Base-by-base conservation (phyloP, 2,888 invertebrate genomes). In the Drosophila conformis region DNA sequence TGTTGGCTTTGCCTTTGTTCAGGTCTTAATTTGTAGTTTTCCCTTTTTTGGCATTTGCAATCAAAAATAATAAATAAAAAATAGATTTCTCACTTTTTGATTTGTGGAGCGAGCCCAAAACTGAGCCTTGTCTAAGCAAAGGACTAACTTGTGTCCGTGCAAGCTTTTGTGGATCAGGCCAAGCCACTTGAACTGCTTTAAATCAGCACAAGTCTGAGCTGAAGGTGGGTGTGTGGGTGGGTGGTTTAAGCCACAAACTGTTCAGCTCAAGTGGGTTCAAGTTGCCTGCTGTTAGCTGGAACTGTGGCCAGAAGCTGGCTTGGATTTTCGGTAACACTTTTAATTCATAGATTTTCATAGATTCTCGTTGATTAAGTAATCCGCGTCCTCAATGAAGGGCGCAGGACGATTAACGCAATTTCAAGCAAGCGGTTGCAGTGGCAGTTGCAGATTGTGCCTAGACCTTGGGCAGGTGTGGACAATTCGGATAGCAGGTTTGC, bases 271-370 rank as follows among this genome's bases (percentile, higher is more conserved):
- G 74, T 71, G 74, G 69, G 49, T 33, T 21, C 21, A 46, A 15
- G 21, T 46, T 46, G 49, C 11, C 52, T 33, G 38, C 18, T 27
- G 2, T 84, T 79, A 79, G 38, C 36, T 31, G 69, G 69, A 81
- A 83, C 51, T 61, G 54, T 63, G 48, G 11, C 25, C 49, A 42
- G 60, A 73, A 69, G 67, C 85, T 42, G 69, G 6, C 42, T 31
- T 40, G 83, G 83, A 86, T 84, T 89, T 79, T 63, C 79, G 64
- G 61, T 78, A 79, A 76, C 66, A 72, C 76, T 70, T 84, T 88
- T 82, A 89, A 89, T 88, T 88, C 89, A 89, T 87, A 84, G 82
- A 83, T 84, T 84, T 73, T 69, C 89, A 89, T 87, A 84, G 82
- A 84, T 84, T 84, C 71, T 69, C 76, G 81, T 72, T 76, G 80